phyloP scores from a whole-genome alignment of 1,140 invertebrate species.

The Aradophagus sp. region DNA sequence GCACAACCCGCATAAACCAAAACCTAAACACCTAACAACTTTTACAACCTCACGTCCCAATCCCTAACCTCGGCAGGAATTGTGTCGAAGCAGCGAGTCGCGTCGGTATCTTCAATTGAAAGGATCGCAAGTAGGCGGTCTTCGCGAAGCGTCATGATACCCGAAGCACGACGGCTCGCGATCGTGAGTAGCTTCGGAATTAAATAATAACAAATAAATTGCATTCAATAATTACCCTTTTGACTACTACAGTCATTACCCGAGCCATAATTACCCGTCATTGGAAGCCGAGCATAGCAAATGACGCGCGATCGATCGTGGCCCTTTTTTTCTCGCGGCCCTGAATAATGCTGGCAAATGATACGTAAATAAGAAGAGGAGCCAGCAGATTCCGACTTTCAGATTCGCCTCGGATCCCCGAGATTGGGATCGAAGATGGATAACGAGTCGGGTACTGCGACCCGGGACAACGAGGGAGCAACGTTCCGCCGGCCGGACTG shows the following conservation, averaged over 20 bases:
- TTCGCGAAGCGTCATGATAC: conserved; percentile 35
- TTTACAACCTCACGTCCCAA: too few relatives aligned
- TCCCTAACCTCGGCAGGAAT: conserved; percentile 9
- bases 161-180: conserved; percentile 16
- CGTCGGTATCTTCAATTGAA: conserved; percentile 54
- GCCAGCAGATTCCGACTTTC: conserved; percentile 47
- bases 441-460: conserved; percentile 53
- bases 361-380: conserved; percentile 48
- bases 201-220: conserved; percentile 54
- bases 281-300: conserved; percentile 17
- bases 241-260: conserved; percentile 39
- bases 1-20: too few relatives aligned
- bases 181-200: conserved; percentile 39
- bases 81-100: conserved; percentile 18
- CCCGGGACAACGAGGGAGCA: conserved; percentile 38
- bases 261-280: conserved; percentile 36
- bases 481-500: conserved; percentile 54
- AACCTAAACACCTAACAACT: too few relatives aligned
- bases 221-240: conserved; percentile 48
- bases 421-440: conserved; percentile 57
- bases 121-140: conserved; percentile 48
- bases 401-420: conserved; percentile 33
- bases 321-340: not conserved
- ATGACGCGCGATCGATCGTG: conserved; percentile 36
- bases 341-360: conserved; percentile 44